phyloP scores from a whole-genome alignment of 1,140 invertebrate genomes.

The Drosophila chauvacae region DNA sequence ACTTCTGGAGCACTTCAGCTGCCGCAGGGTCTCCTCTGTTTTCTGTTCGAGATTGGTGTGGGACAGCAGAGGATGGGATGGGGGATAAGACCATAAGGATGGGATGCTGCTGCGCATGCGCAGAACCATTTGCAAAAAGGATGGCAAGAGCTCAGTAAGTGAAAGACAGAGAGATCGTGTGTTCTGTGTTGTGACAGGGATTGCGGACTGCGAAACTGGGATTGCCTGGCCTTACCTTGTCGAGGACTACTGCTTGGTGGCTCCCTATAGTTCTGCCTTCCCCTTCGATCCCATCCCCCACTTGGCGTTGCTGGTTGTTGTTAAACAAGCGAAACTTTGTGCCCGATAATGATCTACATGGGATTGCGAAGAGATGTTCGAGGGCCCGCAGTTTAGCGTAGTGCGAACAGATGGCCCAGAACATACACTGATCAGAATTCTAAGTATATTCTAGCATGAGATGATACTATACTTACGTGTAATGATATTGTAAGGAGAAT shows the following conservation, averaged over 20 bases:
- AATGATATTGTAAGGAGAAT: background rate
- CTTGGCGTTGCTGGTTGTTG: constrained; percentile 76
- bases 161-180: background rate
- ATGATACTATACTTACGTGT: background rate
- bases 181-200: constrained; percentile 45
- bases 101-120: constrained; percentile 48
- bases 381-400: constrained; percentile 75
- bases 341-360: constrained; percentile 79
- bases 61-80: constrained; percentile 2
- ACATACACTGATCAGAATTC: constrained; percentile 7
- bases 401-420: constrained; percentile 76
- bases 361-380: constrained; percentile 32
- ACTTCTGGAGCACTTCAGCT: constrained; percentile 81
- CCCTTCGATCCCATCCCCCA: constrained; percentile 31
- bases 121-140: constrained; percentile 45
- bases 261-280: constrained; percentile 14
- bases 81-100: background rate
- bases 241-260: constrained; percentile 46
- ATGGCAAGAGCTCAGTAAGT: constrained; percentile 24
- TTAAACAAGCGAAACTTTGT: constrained; percentile 81
- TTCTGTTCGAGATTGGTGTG: constrained; percentile 34
- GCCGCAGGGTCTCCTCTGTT: constrained; percentile 57
- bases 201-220: constrained; percentile 36
- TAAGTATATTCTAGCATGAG: background rate
- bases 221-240: constrained; percentile 53